phyloP scores from a whole-genome alignment of 2,888 invertebrate genomes.

The Labia minor region DNA sequence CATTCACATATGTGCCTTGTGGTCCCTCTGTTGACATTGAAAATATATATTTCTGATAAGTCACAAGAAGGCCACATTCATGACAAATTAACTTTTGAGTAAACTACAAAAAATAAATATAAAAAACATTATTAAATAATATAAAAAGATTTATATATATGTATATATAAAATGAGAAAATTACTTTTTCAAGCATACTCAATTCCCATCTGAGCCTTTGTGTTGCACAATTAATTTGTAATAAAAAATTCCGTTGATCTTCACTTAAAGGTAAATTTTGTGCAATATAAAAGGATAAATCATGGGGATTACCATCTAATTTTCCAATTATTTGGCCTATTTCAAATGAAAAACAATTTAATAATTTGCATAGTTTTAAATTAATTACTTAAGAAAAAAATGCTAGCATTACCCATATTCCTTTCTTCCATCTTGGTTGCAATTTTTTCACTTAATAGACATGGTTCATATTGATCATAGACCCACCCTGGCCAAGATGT shows the following conservation, averaged over 20 bases:
- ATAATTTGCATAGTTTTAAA: slow-evolving; percentile 14
- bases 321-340: slow-evolving; percentile 44
- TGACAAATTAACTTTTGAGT: slow-evolving; percentile 31
- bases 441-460: slow-evolving; percentile 34
- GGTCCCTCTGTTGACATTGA: slow-evolving; percentile 73
- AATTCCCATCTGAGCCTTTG: slow-evolving; percentile 51
- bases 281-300: slow-evolving; percentile 70
- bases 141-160: not conserved
- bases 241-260: slow-evolving; percentile 47
- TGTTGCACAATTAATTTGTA: slow-evolving; percentile 56
- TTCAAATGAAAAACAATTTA: slow-evolving; percentile 23
- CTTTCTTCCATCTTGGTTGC: not conserved
- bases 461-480: slow-evolving; percentile 51
- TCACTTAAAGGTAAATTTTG: slow-evolving; percentile 62
- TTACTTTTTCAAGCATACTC: slow-evolving; percentile 40
- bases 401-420: not conserved
- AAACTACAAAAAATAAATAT: slow-evolving; percentile 19
- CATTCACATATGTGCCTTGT: slow-evolving; percentile 70
- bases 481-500: slow-evolving; percentile 58
- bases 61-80: slow-evolving; percentile 42
- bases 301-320: slow-evolving; percentile 45
- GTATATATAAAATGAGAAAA: too few relatives aligned
- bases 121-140: slow-evolving; percentile 22
- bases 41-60: slow-evolving; percentile 57
- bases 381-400: slow-evolving; percentile 31